Conservation (phyloP, 2,113 vertebrate species). For the Sprattus sprattus region DNA sequence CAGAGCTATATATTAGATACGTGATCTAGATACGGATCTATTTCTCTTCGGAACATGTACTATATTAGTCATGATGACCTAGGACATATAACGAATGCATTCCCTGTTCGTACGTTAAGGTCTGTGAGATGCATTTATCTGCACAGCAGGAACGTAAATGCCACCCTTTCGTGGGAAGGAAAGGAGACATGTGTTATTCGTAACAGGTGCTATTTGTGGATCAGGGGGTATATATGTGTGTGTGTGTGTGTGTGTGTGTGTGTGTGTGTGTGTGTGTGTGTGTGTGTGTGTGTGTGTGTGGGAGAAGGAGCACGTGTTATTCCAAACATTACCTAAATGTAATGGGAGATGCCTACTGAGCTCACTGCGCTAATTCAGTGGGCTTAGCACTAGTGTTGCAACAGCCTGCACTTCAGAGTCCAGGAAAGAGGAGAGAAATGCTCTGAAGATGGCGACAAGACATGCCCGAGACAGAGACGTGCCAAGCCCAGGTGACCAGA, state of each 20-base stretch:
- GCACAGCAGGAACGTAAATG: background rate
- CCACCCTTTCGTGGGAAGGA: background rate
- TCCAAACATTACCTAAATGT: constrained; percentile 1
- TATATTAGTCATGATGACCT: background rate
- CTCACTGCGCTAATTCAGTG: background rate
- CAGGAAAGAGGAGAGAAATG: background rate
- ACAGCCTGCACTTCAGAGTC: no score
- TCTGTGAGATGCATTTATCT: background rate
- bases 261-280: background rate
- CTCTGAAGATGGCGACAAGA: background rate
- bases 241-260: background rate
- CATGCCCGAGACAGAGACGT: background rate
- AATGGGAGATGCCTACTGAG: background rate
- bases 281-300: background rate
- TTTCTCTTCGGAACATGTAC: background rate
- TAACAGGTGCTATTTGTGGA: background rate
- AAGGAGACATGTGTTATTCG: background rate
- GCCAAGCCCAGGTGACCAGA: no score
- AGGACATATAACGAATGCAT: background rate
- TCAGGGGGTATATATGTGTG: background rate
- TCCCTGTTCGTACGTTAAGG: background rate
- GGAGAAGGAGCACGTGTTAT: background rate
- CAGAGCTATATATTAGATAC: background rate
- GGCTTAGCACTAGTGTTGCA: background rate
- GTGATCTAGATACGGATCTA: background rate